These are phyloP conservation scores for Petrocephalus schoutedeni DNA, from an alignment of 2,797 vertebrate genomes.

Conservation along the genomic window DNA sequence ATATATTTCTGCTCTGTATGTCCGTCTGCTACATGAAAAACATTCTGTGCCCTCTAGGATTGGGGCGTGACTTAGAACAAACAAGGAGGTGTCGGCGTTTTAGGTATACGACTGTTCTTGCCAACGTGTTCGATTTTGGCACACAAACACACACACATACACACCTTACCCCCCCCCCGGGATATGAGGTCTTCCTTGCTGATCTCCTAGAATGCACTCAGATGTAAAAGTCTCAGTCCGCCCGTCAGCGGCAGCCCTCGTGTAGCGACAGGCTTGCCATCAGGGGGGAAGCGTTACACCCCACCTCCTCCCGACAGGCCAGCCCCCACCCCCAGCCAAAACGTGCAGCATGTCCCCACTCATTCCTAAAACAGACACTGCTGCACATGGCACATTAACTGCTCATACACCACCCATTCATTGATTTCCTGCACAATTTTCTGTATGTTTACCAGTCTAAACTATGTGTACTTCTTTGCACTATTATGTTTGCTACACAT, in stretches of 20 bases:
- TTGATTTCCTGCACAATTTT: not conserved
- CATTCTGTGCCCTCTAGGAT: no score
- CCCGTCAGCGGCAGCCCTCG: not conserved
- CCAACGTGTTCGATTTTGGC: no score
- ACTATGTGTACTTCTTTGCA: not conserved
- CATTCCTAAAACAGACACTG: not conserved
- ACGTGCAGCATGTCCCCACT: not conserved
- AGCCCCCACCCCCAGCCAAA: not conserved
- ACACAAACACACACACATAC: no score
- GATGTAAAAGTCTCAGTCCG: not conserved
- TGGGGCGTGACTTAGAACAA: no score
- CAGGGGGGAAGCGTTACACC: not conserved
- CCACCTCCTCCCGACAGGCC: not conserved
- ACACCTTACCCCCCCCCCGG: not conserved
- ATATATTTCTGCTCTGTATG: no score
- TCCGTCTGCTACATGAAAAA: no score
- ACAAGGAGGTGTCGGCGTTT: no score
- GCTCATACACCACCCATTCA: not conserved
- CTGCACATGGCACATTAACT: not conserved
- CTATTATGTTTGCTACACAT: not conserved
- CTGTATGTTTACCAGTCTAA: not conserved
- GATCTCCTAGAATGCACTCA: not conserved
- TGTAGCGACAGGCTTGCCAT: not conserved
- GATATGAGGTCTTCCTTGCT: not conserved
- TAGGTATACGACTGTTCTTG: no score